Conservation (phyloP, 2,113 vertebrate genomes). For the Aplodontia rufa region DNA sequence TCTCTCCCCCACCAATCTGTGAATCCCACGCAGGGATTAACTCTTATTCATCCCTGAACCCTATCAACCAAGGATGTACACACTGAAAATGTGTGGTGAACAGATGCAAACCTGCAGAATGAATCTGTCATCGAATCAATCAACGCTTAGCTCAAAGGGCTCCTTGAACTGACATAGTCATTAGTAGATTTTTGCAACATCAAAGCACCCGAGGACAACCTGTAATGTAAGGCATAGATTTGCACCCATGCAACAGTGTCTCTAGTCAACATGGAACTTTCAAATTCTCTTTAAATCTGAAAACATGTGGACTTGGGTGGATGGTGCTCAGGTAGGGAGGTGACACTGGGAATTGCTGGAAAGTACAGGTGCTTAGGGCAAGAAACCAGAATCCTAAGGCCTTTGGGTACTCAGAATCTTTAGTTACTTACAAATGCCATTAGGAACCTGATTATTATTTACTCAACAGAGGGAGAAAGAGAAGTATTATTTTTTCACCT, state of each 20-base stretch:
- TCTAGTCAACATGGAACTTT: constrained; percentile 18
- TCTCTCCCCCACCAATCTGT: neutral
- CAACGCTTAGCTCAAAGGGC: constrained; percentile 35
- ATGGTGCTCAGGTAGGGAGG: neutral
- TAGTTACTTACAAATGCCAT: neutral
- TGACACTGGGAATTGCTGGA: neutral
- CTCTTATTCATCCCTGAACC: neutral
- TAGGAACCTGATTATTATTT: neutral
- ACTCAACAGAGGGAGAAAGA: neutral
- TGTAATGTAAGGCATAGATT: constrained; percentile 1
- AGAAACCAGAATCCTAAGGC: neutral
- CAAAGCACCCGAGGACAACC: constrained; percentile 3
- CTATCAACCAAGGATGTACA: constrained; percentile 41
- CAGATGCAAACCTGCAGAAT: constrained; percentile 46
- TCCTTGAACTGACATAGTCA: constrained; percentile 48
- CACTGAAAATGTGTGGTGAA: constrained; percentile 29
- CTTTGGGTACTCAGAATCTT: neutral
- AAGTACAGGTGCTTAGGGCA: neutral
- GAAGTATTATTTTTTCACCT: neutral
- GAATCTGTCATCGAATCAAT: constrained; percentile 56
- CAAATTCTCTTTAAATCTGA: constrained; percentile 35
- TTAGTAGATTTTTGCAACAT: constrained; percentile 42
- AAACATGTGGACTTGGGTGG: neutral
- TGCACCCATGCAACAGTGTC: neutral
- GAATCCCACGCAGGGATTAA: constrained; percentile 1